Conservation (phyloP, 2,888 invertebrate species). For the Tanytarsus gracilentus region DNA sequence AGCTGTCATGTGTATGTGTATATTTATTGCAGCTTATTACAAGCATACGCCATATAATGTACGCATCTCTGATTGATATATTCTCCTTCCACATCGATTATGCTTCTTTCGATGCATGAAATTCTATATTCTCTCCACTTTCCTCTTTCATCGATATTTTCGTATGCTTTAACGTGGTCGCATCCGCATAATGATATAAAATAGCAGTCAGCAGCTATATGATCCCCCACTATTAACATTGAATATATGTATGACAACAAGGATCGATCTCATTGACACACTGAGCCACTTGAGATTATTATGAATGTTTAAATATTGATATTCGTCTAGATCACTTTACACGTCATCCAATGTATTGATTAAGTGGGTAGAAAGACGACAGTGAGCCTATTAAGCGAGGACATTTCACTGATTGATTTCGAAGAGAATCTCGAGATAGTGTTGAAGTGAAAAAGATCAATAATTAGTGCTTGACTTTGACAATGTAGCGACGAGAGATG, state of each 20-base stretch:
- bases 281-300: conserved; percentile 24
- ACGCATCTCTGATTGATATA: conserved; percentile 8
- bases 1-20: conserved; percentile 7
- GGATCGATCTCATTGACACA: conserved; percentile 4
- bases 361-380: too few species aligned
- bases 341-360: not conserved
- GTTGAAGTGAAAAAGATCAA: too few species aligned
- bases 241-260: conserved; percentile 19
- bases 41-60: not conserved
- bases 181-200: not conserved
- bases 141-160: not conserved
- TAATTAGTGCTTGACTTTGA: too few species aligned
- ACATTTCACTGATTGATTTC: too few species aligned
- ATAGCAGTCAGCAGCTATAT: too few species aligned
- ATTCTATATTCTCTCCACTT: not conserved
- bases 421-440: too few species aligned
- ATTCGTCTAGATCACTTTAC: conserved; percentile 1
- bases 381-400: too few species aligned
- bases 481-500: too few species aligned
- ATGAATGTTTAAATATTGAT: conserved; percentile 29
- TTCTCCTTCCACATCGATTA: too few species aligned
- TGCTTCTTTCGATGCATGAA: not conserved
- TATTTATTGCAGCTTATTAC: not conserved
- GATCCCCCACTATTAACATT: conserved; percentile 27
- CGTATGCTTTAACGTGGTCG: not conserved